These are phyloP conservation scores for Micrasema minimum DNA, from an alignment of 1,140 invertebrate genomes.

Conservation along the genomic window DNA sequence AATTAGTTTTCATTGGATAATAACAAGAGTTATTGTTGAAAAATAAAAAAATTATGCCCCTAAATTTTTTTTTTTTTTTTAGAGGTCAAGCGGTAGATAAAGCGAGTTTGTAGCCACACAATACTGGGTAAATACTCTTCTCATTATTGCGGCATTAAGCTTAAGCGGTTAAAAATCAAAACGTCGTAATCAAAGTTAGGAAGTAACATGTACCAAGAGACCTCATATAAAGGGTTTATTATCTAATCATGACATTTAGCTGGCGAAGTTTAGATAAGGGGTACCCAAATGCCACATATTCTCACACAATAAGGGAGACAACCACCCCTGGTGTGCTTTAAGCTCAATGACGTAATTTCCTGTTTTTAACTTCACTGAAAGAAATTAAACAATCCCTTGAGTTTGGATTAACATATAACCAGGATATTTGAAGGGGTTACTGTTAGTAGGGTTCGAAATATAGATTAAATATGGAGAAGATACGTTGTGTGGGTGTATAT, in stretches of 20 bases:
- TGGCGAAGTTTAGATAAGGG: slow-evolving; percentile 38
- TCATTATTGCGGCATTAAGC: no score
- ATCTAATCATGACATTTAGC: slow-evolving; percentile 35
- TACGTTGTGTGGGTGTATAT: no score
- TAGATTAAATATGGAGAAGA: no score
- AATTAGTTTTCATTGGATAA: no score
- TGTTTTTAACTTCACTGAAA: slow-evolving; percentile 12
- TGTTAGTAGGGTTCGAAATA: no score
- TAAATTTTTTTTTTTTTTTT: no score
- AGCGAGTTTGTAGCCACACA: no score
- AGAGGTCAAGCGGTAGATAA: no score
- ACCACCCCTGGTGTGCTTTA: background rate
- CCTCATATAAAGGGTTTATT: slow-evolving; percentile 24
- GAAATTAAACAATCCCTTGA: slow-evolving; percentile 8
- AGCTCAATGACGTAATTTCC: slow-evolving; percentile 26
- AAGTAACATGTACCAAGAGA: slow-evolving; percentile 8
- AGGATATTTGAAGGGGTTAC: background rate
- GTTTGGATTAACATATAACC: background rate
- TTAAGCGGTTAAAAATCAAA: slow-evolving; percentile 9
- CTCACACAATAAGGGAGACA: slow-evolving; percentile 19
- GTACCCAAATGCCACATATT: slow-evolving; percentile 30
- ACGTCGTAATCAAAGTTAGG: slow-evolving; percentile 23
- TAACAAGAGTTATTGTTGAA: no score
- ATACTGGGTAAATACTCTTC: no score
- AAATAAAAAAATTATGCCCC: no score